Base-by-base conservation (phyloP, 2,797 vertebrate species). In the Dipus sagitta region DNA sequence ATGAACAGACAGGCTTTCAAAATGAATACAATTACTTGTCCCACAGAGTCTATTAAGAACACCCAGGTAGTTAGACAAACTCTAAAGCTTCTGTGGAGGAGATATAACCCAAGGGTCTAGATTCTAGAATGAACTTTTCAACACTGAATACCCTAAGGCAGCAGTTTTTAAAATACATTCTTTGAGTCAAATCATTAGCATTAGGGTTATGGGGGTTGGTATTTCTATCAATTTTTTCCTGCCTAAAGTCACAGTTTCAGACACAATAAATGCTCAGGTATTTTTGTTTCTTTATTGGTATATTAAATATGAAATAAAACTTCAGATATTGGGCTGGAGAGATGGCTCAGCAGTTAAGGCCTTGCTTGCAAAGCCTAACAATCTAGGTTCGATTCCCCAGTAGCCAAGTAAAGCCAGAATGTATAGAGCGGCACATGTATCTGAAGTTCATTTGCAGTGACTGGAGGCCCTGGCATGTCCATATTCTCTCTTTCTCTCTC, bases 1-100 rank as follows among this genome's bases (percentile, higher is more conserved):
- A 75, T 38, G 85, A 96, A 94, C 94, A 96, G 85, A 94, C 93
- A 88, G 7, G 85, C 92, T 95, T 97, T 96, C 93, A 93, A 87
- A 95, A 88, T 88, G 83, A 94, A 95, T 91, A 95, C 76, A 93
- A 78, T 93, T 87, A 88, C 85, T 86, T 70, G 75, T 74, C 38
- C 34, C 76, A 93, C 67, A 88, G 86, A 86, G 74, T 78, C 72
- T 68, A 65, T 60, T 70, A 84, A 90, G 97, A 96, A 96, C 96
- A 96, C 96, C 96, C 96, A 95, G 47, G 88, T 86, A 92, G 94
- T 65, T 67, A 95, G 65, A 77, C 34, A 78, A 86, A 52, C 28
- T 58, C 83, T 24, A 58, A 32, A 77, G 23, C 88, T 90, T 96
- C 42, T 75, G 70, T 90, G 58, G 79, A 65, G 65, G 15, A 71